Evolutionary conservation across 2,113 vertebrate species (phyloP).

Genomic region (Salvelinus sp.): DNA sequence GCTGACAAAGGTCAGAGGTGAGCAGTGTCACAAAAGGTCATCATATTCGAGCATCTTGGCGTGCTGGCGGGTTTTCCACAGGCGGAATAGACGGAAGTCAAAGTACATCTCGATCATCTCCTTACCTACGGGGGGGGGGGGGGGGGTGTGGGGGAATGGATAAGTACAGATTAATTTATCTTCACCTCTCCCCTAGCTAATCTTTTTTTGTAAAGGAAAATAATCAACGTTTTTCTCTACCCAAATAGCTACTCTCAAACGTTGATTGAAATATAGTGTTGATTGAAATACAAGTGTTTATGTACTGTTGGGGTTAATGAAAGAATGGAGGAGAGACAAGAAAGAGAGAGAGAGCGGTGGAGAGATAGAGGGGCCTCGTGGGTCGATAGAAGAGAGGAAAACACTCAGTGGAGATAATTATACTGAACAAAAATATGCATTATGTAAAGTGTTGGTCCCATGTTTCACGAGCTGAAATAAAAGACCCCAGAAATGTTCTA

Average conservation of each 20-base stretch:
- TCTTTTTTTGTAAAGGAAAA: constrained; percentile 62
- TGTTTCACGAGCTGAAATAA: no score
- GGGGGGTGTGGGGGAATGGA: background rate
- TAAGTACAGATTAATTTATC: constrained; percentile 49
- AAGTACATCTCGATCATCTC: constrained; percentile 98
- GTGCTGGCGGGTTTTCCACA: constrained; percentile 97
- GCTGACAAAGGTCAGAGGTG: background rate
- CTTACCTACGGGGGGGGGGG: constrained; percentile 77
- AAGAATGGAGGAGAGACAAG: no score
- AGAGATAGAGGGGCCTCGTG: constrained; percentile 10
- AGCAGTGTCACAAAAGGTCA: constrained; percentile 84
- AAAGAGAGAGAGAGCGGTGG: background rate
- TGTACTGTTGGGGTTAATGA: background rate
- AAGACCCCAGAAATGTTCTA: no score
- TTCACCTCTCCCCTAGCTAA: constrained; percentile 54
- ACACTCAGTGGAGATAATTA: background rate
- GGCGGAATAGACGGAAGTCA: constrained; percentile 93
- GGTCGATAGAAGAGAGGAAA: constrained; percentile 23
- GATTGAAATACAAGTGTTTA: no score
- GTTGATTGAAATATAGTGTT: no score
- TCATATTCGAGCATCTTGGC: constrained; percentile 94
- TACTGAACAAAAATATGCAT: no score
- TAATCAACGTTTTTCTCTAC: no score
- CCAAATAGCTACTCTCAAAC: no score
- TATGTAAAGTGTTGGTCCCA: no score